These are phyloP conservation scores for Apodemia zela DNA, from an alignment of 2,888 invertebrate genomes.

Conservation along the genomic window DNA sequence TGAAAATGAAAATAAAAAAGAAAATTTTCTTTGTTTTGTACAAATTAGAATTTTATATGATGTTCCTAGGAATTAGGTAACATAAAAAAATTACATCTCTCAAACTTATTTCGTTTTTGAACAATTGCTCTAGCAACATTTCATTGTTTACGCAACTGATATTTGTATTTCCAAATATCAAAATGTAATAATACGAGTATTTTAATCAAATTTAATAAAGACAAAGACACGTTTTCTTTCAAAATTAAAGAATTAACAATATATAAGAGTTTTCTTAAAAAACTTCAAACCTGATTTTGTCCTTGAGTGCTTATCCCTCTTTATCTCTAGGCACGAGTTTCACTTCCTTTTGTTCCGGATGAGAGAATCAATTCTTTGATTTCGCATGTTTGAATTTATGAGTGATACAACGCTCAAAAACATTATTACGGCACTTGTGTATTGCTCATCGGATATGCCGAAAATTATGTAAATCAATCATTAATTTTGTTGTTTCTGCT, in stretches of 20 bases:
- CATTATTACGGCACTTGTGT: neutral
- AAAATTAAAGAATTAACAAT: conserved; percentile 28
- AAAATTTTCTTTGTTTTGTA: too few relatives aligned
- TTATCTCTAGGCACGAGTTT: conserved; percentile 17
- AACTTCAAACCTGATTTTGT: conserved; percentile 32
- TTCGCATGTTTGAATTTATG: neutral
- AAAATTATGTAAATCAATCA: neutral
- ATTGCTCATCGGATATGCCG: neutral
- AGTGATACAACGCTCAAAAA: neutral
- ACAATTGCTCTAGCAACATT: conserved; percentile 19
- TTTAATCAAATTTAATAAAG: neutral
- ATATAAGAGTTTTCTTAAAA: conserved; percentile 36
- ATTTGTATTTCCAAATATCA: neutral
- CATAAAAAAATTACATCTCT: neutral
- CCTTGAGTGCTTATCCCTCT: conserved; percentile 28
- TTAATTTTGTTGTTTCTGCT: neutral
- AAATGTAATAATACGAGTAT: neutral
- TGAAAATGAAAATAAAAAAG: too few relatives aligned
- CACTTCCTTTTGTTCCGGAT: neutral
- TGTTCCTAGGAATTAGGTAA: too few relatives aligned
- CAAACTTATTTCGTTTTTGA: neutral
- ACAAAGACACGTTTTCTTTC: conserved; percentile 17
- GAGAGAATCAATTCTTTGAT: neutral
- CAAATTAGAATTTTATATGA: too few relatives aligned
- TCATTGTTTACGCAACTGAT: conserved; percentile 28